phyloP scores from a whole-genome alignment of 2,113 vertebrate genomes.

The Labeo catla region DNA sequence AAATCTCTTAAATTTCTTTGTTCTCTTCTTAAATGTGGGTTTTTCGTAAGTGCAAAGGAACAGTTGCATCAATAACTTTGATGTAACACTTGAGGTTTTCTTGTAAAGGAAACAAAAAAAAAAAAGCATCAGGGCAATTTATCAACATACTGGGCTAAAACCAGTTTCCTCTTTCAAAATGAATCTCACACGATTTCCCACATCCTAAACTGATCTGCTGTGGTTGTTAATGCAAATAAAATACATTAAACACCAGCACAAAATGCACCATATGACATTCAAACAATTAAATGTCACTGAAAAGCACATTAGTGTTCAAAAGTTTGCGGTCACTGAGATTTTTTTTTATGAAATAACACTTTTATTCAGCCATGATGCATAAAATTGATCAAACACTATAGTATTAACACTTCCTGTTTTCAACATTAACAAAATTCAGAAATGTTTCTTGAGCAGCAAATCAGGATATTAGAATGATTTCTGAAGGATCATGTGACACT shows the following conservation, averaged over 20 bases:
- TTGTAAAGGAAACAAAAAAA: constrained; percentile 2
- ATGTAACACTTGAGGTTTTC: constrained; percentile 19
- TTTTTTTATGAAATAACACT: neutral
- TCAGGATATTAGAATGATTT: neutral
- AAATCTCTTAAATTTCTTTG: no score
- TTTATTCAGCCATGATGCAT: neutral
- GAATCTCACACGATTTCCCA: neutral
- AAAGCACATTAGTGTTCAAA: neutral
- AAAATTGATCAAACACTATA: neutral
- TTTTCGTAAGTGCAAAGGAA: neutral
- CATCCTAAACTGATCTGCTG: neutral
- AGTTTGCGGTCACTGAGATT: neutral
- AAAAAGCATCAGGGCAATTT: neutral
- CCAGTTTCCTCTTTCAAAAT: constrained; percentile 52
- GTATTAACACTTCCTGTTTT: no score
- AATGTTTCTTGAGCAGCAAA: no score
- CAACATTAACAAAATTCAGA: no score
- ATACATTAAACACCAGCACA: neutral
- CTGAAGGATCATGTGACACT: neutral
- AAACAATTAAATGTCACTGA: neutral
- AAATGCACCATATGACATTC: neutral
- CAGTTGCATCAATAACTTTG: neutral
- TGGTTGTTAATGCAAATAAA: neutral
- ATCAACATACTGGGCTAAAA: neutral
- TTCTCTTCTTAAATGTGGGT: neutral